These are phyloP conservation scores for Clarias pachynema DNA, from an alignment of 2,797 vertebrate species.

Conservation along the genomic window DNA sequence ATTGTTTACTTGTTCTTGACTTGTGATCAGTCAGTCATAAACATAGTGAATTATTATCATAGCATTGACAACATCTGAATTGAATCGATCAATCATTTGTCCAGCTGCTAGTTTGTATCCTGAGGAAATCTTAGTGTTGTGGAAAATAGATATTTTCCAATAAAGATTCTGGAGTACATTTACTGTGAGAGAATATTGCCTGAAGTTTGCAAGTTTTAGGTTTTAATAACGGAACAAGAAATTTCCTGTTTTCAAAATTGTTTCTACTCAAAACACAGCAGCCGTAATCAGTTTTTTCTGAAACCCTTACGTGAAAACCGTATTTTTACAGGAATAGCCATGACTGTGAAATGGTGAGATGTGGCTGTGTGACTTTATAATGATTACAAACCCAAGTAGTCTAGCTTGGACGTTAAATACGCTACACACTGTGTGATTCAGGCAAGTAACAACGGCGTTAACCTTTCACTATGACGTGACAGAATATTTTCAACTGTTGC, in stretches of 20 bases:
- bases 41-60: not conserved
- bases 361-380: not conserved
- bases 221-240: not conserved
- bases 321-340: not conserved
- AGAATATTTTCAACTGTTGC: not conserved
- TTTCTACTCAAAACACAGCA: not conserved
- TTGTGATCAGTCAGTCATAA: not conserved
- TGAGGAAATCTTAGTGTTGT: not conserved
- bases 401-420: not conserved
- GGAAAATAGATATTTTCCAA: conserved; percentile 1
- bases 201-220: not conserved
- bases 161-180: not conserved
- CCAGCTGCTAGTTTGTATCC: not conserved
- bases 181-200: not conserved
- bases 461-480: not conserved
- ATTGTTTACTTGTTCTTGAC: not conserved
- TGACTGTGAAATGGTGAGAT: not conserved
- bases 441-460: not conserved
- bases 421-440: not conserved
- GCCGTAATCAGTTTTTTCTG: not conserved
- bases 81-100: conserved; percentile 7
- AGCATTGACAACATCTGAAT: not conserved
- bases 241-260: not conserved
- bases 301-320: not conserved
- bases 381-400: not conserved